Base-by-base conservation (phyloP, 2,888 invertebrate species). In the Halictus quadricinctus region DNA sequence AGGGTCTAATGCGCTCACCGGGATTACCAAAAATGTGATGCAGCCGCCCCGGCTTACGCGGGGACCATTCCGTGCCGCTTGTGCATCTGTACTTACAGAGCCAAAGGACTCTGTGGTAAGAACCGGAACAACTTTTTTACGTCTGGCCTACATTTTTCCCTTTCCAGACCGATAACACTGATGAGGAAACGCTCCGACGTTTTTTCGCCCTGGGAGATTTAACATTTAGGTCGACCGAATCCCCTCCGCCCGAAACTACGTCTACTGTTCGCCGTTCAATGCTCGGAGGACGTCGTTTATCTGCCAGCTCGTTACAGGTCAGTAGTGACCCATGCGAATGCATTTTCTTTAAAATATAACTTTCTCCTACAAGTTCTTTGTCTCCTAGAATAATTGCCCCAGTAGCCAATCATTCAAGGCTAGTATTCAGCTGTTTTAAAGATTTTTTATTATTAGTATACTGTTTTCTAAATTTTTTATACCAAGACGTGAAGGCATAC, bases 21-120 rank as follows among this genome's bases (percentile, higher is more conserved):
- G 78, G 83, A 86, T 88, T 87, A 85, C 83, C 74, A 89, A 88
- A 87, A 88, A 85, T 87, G 69, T 60, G 74, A 82, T 60, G 76
- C 74, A 72, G 70, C 36, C 36, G 4, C 4, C n/a, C 77, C 46
- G 36, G 78, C 58, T 75, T 75, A 60, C 25, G 50, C 0, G 41
- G 18, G 41, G 73, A 54, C 76, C 72, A 76, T 80, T 82, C 50
- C 25, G 29, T 50, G 18, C 12, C 46, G 41, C 10, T 25, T 25
- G 60, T 21, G 60, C 70, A 41, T 73, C 70, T 46, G 25, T 29
- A 46, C 29, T 29, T n/a, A 25, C 25, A 8, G 36, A 41, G 36
- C 18, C 18, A 10, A 60, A 25, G 41, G 43, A 70, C 70, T 43
- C 70, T 6, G 70, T 6, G 13, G 13, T 43, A 70, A 54, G 66